These are phyloP conservation scores for Nomada goodeniana DNA, from an alignment of 2,888 invertebrate species.

Conservation along the genomic window DNA sequence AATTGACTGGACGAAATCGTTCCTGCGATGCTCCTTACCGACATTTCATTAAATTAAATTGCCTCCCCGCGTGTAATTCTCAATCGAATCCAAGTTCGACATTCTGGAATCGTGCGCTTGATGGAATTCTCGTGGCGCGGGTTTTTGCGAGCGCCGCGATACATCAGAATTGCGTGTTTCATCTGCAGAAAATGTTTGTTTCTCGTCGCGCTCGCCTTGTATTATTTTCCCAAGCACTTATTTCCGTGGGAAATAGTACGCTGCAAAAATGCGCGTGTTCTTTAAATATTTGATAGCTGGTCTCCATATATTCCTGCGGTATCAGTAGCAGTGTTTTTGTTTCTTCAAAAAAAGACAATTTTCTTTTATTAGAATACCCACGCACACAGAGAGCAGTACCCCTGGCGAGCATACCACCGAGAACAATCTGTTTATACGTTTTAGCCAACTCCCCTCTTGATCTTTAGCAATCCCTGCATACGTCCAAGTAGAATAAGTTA, in stretches of 20 bases:
- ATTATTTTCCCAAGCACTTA: not conserved
- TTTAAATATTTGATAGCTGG: not conserved
- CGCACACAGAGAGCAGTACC: not conserved
- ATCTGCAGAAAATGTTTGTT: not conserved
- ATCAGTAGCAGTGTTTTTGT: constrained; percentile 10
- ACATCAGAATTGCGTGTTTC: not conserved
- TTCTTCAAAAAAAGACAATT: not conserved
- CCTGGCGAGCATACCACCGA: too few species aligned
- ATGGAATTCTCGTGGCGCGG: too few species aligned
- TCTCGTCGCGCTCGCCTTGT: too few species aligned
- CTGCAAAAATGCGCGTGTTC: constrained; percentile 7
- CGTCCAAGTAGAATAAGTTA: not conserved
- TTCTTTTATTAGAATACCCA: not conserved
- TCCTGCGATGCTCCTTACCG: not conserved
- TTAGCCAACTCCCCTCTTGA: too few species aligned
- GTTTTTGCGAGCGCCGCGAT: not conserved
- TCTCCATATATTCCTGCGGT: constrained; percentile 1
- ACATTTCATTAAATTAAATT: too few species aligned
- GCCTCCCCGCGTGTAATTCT: not conserved
- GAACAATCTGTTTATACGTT: too few species aligned
- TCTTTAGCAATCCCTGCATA: too few species aligned
- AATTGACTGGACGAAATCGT: not conserved
- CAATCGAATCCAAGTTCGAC: too few species aligned
- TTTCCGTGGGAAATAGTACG: not conserved
- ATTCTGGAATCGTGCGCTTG: too few species aligned